Evolutionary conservation across 2,888 invertebrate genomes (phyloP).

Genomic region (Stenodema calcarata): DNA sequence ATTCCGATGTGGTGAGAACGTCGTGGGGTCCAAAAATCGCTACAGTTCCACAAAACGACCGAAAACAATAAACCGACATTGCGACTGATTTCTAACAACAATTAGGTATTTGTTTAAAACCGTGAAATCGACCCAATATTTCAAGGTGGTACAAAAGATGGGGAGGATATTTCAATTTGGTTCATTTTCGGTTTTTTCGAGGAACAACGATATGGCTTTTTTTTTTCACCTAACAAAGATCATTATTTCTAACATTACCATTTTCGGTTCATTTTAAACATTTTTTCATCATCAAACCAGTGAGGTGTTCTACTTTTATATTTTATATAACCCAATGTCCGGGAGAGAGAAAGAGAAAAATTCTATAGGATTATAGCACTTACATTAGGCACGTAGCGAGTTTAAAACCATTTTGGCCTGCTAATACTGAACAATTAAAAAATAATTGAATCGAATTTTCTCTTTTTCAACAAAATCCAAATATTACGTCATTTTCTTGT

Average conservation of each 20-base stretch:
- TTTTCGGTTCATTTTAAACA: not conserved
- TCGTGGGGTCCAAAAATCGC: not conserved
- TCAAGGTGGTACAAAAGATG: no score
- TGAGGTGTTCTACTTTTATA: not conserved
- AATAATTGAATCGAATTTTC: constrained; percentile 30
- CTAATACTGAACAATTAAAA: constrained; percentile 55
- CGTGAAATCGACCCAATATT: no score
- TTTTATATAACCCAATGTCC: not conserved
- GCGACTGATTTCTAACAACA: not conserved
- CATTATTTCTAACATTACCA: not conserved
- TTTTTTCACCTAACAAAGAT: not conserved
- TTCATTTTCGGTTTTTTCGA: not conserved
- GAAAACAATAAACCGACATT: not conserved
- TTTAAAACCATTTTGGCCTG: constrained; percentile 54
- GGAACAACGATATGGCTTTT: not conserved
- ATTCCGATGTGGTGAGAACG: constrained; percentile 45
- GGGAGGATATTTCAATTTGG: no score
- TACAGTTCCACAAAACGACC: not conserved
- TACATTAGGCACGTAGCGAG: constrained; percentile 55
- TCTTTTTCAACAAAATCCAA: constrained; percentile 43
- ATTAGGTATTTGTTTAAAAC: no score
- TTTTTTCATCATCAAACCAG: not conserved
- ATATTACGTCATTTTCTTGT: not conserved
- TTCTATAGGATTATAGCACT: constrained; percentile 53
- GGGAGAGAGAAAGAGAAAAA: constrained; percentile 22